Evolutionary conservation across 2,797 vertebrate genomes (phyloP).

Genomic region (Rhodeus uyekii): DNA sequence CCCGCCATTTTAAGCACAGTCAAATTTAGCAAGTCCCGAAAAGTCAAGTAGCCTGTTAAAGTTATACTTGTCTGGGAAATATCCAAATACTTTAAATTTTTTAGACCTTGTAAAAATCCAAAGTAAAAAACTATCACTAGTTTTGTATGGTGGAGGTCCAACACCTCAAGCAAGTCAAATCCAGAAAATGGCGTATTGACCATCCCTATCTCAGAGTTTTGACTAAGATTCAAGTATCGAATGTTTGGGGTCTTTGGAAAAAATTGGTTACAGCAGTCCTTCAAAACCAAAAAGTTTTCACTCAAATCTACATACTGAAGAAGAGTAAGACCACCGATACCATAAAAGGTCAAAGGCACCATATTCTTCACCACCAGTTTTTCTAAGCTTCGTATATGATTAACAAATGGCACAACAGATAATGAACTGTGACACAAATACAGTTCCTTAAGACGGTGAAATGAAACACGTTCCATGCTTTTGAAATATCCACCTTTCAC

Average conservation of each 20-base stretch:
- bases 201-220: slow-evolving; percentile 67
- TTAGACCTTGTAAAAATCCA: slow-evolving; percentile 17
- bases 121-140: neutral
- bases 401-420: slow-evolving; percentile 32
- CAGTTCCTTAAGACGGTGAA: slow-evolving; percentile 46
- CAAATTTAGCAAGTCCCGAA: slow-evolving; percentile 31
- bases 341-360: neutral
- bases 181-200: slow-evolving; percentile 49
- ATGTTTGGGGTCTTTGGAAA: slow-evolving; percentile 56
- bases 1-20: slow-evolving; percentile 54
- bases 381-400: slow-evolving; percentile 43
- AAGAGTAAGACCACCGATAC: slow-evolving; percentile 42
- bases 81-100: slow-evolving; percentile 48
- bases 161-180: slow-evolving; percentile 28
- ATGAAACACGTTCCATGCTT: neutral
- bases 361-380: slow-evolving; percentile 35
- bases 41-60: slow-evolving; percentile 8
- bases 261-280: slow-evolving; percentile 46
- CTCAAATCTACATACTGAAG: slow-evolving; percentile 74
- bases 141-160: slow-evolving; percentile 46
- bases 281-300: slow-evolving; percentile 65
- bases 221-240: slow-evolving; percentile 75
- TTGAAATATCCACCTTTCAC: neutral
- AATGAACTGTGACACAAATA: neutral
- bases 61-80: slow-evolving; percentile 44